Evolutionary conservation across 2,797 vertebrate species (phyloP), one percentile per base, ranked within the genome.

Genomic region (Dendrocincla tyrannina): DNA sequence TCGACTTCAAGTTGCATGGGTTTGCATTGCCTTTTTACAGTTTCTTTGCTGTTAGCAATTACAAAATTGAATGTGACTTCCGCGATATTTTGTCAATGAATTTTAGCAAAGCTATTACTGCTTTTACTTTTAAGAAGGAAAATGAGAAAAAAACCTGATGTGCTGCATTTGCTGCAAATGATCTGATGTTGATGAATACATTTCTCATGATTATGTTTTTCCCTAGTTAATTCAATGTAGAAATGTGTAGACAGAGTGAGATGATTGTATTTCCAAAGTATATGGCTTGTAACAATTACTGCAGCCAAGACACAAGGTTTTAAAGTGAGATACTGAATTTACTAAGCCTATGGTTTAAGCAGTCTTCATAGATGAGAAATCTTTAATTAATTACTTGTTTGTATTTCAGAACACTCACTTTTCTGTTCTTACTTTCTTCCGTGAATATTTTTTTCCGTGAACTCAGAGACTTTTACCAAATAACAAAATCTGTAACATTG

Each of bases 31-130:
- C 27, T 92, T 85, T 88, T 69, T 76, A 32, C 12, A 88, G 1
- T 88, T 93, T 96, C 25, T 85, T 24, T 77, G 41, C 23, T 69
- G n/a, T 85, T 91, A 66, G 85, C 35, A 81, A 56, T 86, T 93
- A 73, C 20, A 70, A 76, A 93, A 79, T 3, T 23, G 32, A 81
- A 73, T 68, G 23, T 76, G 39, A 73, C 33, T 85, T 89, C 49
- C 83, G 37, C 77, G 67, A 18, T 91, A 60, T 63, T 92, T 89
- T 84, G 75, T 44, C 66, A 78, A 27, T 33, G 23, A 68, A 76
- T 72, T 73, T 93, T 75, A 67, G 46, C 68, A 55, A 91, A 78
- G 30, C n/a, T 55, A 23, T 72, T 83, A 13, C 32, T 70, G 15
- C 44, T 91, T 91, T 86, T 66, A 72, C 27, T 89, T 91, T 84